Evolutionary conservation across 2,113 vertebrate genomes (phyloP).

Genomic region (Syngnathus floridae): DNA sequence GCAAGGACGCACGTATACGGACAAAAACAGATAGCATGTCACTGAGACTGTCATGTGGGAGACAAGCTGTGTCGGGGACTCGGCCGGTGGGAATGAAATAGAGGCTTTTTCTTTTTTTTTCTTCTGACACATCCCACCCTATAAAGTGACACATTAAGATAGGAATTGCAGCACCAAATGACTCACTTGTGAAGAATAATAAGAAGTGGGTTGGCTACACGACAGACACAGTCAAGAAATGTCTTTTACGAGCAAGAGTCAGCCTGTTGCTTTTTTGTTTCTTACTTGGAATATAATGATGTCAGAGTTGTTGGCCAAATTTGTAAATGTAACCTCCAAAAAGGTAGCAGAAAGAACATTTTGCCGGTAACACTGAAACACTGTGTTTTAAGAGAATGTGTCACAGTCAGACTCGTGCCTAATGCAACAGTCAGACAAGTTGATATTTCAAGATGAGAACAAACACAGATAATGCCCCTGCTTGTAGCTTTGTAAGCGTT

Average conservation of each 20-base stretch:
- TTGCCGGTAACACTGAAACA: conserved; percentile 7
- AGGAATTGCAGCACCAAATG: conserved; percentile 29
- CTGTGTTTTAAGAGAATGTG: conserved; percentile 15
- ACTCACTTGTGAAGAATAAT: conserved; percentile 17
- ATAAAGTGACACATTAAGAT: conserved; percentile 21
- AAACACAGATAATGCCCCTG: conserved; percentile 25
- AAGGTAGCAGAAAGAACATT: neutral
- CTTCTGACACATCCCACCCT: conserved; percentile 14
- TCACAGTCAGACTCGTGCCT: conserved; percentile 2
- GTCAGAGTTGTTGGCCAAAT: conserved; percentile 23
- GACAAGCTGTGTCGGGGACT: conserved; percentile 50
- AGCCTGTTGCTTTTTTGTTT: conserved; percentile 33
- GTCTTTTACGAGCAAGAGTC: conserved; percentile 21
- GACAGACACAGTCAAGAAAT: conserved; percentile 19
- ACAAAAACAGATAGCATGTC: conserved; percentile 32
- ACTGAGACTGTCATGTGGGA: conserved; percentile 39
- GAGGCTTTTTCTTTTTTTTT: neutral
- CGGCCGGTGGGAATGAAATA: conserved; percentile 25
- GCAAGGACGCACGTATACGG: conserved; percentile 24
- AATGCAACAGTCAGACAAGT: conserved; percentile 17
- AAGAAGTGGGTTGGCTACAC: conserved; percentile 12
- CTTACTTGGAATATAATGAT: conserved; percentile 11
- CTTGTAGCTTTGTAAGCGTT: too few species aligned
- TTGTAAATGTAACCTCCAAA: conserved; percentile 19
- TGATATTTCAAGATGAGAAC: neutral